These are phyloP conservation scores for Hemiprocne comata DNA, from an alignment of 2,113 vertebrate genomes.

Conservation along the genomic window DNA sequence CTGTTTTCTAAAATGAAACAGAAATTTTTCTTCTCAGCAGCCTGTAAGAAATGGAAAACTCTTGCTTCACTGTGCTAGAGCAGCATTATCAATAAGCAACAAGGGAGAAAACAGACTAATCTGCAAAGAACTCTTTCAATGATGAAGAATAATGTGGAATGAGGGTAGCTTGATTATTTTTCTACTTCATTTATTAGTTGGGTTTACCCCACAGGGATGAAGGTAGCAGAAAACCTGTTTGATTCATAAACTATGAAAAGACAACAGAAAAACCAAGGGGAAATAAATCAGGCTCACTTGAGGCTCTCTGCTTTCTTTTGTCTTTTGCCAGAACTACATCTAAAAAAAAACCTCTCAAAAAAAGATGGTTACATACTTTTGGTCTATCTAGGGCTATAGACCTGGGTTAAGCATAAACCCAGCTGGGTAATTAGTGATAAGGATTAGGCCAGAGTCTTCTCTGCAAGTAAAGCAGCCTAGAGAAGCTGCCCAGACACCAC, in stretches of 20 bases:
- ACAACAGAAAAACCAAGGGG: not conserved
- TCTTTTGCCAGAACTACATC: not conserved
- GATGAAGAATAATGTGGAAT: not conserved
- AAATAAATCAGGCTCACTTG: not conserved
- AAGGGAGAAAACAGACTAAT: not conserved
- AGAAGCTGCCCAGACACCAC: not conserved
- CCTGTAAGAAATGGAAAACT: not conserved
- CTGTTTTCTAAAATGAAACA: not conserved
- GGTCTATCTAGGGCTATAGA: not conserved
- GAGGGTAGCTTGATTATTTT: not conserved
- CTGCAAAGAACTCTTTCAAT: not conserved
- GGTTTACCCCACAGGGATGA: not conserved
- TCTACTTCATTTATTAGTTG: not conserved
- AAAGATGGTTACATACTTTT: not conserved
- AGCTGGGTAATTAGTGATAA: not conserved
- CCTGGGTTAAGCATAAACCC: not conserved
- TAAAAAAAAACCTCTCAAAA: not conserved
- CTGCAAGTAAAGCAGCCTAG: not conserved
- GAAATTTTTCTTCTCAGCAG: not conserved
- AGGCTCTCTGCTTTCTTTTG: not conserved
- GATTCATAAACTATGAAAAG: conserved; percentile 37
- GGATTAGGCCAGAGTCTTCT: not conserved
- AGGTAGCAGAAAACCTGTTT: not conserved
- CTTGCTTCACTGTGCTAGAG: not conserved
- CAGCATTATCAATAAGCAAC: not conserved